Conservation (phyloP, 37 sponge, comb jelly and placozoan species). For the Aplysina aerophoba region DNA sequence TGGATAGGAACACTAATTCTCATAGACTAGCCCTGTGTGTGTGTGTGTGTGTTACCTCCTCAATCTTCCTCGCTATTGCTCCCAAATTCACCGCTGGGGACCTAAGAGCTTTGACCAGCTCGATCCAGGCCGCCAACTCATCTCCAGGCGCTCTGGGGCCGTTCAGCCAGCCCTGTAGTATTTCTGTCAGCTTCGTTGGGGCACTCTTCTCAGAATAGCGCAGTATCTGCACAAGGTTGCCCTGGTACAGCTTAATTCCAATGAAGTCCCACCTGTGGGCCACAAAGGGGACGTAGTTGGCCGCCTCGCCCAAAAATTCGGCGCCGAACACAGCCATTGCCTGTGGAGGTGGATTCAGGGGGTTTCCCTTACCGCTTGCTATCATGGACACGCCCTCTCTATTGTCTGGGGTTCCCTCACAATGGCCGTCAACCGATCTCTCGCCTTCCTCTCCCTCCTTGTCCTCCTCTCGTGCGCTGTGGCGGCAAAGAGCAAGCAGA, state of each 20-base stretch:
- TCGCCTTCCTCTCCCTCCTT: constrained; percentile 9
- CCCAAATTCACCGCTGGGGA: constrained; percentile 8
- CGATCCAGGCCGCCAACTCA: background rate
- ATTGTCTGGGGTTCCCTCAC: background rate
- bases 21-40: no score
- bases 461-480: background rate
- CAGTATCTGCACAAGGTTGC: background rate
- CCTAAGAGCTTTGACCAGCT: background rate
- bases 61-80: constrained; percentile 5
- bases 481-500: background rate
- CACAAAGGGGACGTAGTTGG: constrained; percentile 16
- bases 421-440: background rate
- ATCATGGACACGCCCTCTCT: background rate
- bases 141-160: background rate
- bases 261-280: constrained; percentile 39
- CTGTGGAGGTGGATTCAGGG: background rate
- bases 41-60: no score
- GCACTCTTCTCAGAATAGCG: constrained; percentile 11
- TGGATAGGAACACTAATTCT: no score
- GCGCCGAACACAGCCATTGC: background rate
- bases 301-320: background rate
- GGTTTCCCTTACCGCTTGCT: background rate
- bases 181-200: background rate
- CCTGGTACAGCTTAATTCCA: constrained; percentile 23
- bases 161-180: constrained; percentile 3